These are phyloP conservation scores for Mercenaria mercenaria DNA, from an alignment of 1,140 invertebrate genomes.

Conservation along the genomic window DNA sequence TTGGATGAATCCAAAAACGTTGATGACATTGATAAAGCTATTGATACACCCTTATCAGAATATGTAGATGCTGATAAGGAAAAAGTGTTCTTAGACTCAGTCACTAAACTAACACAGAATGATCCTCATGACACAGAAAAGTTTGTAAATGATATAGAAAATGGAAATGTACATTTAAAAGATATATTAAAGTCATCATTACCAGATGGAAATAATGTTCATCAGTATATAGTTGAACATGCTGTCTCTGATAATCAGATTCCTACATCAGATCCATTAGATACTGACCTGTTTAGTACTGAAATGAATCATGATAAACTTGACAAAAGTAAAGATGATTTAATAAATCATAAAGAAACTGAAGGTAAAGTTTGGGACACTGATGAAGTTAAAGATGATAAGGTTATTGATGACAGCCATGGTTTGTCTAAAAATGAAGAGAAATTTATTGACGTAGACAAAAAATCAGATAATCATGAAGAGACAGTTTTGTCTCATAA, in stretches of 20 bases:
- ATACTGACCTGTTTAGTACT: background rate
- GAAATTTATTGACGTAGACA: too few species aligned
- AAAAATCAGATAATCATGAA: too few species aligned
- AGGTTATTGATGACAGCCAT: too few species aligned
- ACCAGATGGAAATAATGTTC: background rate
- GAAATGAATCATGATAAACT: background rate
- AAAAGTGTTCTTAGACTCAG: too few species aligned
- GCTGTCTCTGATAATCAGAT: background rate
- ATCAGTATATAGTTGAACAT: constrained; percentile 18
- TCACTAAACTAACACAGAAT: too few species aligned
- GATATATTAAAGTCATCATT: background rate
- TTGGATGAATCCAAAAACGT: too few species aligned
- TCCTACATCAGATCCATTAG: background rate
- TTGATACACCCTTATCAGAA: too few species aligned
- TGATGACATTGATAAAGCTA: too few species aligned
- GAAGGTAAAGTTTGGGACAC: background rate
- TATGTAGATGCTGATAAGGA: too few species aligned
- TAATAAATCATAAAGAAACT: background rate
- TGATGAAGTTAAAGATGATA: too few species aligned
- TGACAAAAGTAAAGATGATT: background rate
- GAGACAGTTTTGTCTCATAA: too few species aligned
- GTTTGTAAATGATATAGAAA: background rate
- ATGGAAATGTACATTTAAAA: background rate
- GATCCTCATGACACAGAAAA: background rate
- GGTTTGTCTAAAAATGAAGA: too few species aligned